phyloP scores from a whole-genome alignment of 2,888 invertebrate genomes.

The Melanophora roralis region DNA sequence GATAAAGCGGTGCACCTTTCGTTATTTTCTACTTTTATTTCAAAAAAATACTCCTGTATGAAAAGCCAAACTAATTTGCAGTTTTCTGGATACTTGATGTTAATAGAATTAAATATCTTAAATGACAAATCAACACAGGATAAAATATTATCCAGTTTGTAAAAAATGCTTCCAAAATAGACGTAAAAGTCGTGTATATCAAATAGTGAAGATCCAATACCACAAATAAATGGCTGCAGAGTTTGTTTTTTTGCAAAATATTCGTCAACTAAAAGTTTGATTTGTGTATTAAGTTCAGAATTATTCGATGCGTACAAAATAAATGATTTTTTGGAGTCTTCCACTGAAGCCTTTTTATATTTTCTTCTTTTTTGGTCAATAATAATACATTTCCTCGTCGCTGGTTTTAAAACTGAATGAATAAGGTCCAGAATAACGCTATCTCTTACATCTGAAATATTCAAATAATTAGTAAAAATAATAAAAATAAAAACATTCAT shows the following conservation, averaged over 20 bases:
- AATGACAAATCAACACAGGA: background rate
- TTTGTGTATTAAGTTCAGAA: slow-evolving; percentile 2
- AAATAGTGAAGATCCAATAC: background rate
- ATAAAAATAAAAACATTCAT: background rate
- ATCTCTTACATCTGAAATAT: slow-evolving; percentile 10
- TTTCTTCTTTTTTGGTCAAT: background rate
- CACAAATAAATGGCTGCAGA: too few species aligned
- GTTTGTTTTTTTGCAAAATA: background rate
- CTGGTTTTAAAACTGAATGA: background rate
- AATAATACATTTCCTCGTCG: background rate
- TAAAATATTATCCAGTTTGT: background rate
- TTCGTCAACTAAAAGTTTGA: slow-evolving; percentile 8
- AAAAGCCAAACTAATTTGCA: background rate
- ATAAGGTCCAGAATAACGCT: background rate
- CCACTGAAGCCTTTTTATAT: background rate
- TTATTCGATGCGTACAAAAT: background rate
- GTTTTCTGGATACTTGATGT: background rate
- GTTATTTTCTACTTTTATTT: background rate
- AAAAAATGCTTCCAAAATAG: slow-evolving; percentile 4
- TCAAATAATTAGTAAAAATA: background rate
- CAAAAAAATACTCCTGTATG: background rate
- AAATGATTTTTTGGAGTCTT: slow-evolving; percentile 1
- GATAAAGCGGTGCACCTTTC: background rate
- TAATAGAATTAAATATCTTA: background rate
- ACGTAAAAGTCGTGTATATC: background rate